phyloP scores from a whole-genome alignment of 2,797 vertebrate genomes.

The Rhyacichthys aspro region DNA sequence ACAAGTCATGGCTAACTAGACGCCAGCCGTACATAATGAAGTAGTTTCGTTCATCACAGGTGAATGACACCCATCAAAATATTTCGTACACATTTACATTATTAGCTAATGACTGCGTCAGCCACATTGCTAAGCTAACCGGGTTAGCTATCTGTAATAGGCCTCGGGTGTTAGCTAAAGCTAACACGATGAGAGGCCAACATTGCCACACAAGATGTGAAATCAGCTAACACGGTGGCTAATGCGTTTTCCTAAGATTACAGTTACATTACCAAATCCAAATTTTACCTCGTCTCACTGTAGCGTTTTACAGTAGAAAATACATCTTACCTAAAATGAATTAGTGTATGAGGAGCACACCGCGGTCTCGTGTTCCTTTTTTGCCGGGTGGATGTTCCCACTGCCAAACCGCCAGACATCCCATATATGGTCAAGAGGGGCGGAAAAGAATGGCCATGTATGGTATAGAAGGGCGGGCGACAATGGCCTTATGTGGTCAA shows the following conservation, averaged over 20 bases:
- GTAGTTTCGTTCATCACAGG: not conserved
- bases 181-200: constrained; percentile 60
- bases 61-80: fast-evolving
- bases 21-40: not conserved
- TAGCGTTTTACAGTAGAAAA: not conserved
- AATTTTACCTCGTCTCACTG: fast-evolving
- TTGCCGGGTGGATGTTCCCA: constrained; percentile 73
- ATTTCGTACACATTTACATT: not conserved
- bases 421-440: constrained; percentile 71
- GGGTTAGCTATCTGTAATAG: constrained; percentile 27
- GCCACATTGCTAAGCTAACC: constrained; percentile 11
- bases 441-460: not conserved
- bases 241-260: not conserved
- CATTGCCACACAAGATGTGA: constrained; percentile 6
- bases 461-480: not conserved
- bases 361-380: constrained; percentile 71
- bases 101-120: not conserved
- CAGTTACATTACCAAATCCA: fast-evolving
- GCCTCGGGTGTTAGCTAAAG: constrained; percentile 47
- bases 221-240: constrained; percentile 11
- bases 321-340: constrained; percentile 47
- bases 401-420: constrained; percentile 57
- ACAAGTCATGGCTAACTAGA: not conserved
- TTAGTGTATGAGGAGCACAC: constrained; percentile 51
- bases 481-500: not conserved